Evolutionary conservation across 2,888 invertebrate genomes (phyloP).

Genomic region (Stegana nigrithorax): DNA sequence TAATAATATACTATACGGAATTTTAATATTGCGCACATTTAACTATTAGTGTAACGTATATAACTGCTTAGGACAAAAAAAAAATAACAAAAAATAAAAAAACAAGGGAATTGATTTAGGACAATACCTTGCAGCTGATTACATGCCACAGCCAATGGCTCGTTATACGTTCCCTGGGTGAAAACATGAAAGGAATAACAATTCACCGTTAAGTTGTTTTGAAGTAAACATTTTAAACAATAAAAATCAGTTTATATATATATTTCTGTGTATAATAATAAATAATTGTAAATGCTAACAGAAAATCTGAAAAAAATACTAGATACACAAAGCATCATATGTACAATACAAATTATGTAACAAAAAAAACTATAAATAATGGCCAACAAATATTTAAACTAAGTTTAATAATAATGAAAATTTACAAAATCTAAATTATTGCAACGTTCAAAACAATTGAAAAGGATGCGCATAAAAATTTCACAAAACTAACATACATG

Average conservation of each 20-base stretch:
- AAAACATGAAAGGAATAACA: slow-evolving; percentile 29
- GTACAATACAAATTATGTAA: slow-evolving; percentile 40
- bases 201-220: too few species aligned
- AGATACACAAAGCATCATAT: slow-evolving; percentile 31
- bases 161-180: slow-evolving; percentile 63
- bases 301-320: slow-evolving; percentile 32
- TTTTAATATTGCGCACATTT: too few species aligned
- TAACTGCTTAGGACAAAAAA: not conserved
- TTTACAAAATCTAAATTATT: slow-evolving; percentile 8
- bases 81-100: not conserved
- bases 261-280: slow-evolving; percentile 23
- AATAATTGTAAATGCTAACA: not conserved
- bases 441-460: not conserved
- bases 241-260: slow-evolving; percentile 18
- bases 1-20: not conserved
- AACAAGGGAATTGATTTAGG: too few species aligned
- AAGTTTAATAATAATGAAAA: slow-evolving; percentile 29
- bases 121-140: slow-evolving; percentile 38
- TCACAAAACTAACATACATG: not conserved
- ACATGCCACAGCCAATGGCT: slow-evolving; percentile 53
- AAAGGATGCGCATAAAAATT: too few species aligned
- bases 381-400: slow-evolving; percentile 1
- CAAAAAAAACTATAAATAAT: slow-evolving; percentile 33
- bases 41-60: too few species aligned
- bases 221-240: slow-evolving; percentile 24